A percentile compares a stretch with the other conserved stretches of the same genome.
Evolutionary conservation across 1,140 invertebrate genomes (phyloP).

Genomic region (Atta cephalotes): DNA sequence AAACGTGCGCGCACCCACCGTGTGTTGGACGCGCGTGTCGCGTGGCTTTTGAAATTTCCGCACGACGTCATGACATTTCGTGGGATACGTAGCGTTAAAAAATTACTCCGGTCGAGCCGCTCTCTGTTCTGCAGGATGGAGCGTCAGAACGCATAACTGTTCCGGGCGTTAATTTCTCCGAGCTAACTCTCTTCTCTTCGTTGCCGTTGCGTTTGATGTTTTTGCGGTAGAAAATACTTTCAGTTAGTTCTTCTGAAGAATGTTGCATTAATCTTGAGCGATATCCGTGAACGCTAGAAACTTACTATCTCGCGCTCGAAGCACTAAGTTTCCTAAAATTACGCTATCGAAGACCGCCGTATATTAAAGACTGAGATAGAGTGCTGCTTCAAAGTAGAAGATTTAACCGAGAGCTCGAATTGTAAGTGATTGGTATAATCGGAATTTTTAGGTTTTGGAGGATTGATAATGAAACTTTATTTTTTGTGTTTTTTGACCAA

Average conservation of each 20-base stretch:
- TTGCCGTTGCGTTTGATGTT: slow-evolving; percentile 29
- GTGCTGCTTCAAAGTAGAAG: not conserved
- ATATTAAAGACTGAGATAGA: slow-evolving; percentile 25
- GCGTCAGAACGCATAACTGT: slow-evolving; percentile 22
- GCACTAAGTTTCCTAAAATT: not conserved
- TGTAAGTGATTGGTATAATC: not conserved
- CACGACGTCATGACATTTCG: slow-evolving; percentile 27
- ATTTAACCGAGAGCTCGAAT: not conserved
- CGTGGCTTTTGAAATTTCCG: slow-evolving; percentile 54
- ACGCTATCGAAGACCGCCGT: slow-evolving; percentile 10
- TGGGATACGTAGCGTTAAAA: slow-evolving; percentile 52
- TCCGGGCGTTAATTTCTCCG: slow-evolving; percentile 50
- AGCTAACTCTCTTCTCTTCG: not conserved
- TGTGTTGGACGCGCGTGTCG: slow-evolving; percentile 44
- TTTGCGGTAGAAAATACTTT: slow-evolving; percentile 52
- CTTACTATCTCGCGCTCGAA: slow-evolving; percentile 7
- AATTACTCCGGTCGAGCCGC: slow-evolving; percentile 23
- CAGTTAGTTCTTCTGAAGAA: slow-evolving; percentile 44
- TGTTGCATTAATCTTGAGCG: slow-evolving; percentile 36
- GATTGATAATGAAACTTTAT: not conserved
- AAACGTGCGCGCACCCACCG: slow-evolving; percentile 17
- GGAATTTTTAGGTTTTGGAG: no score
- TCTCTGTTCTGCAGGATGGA: not conserved
- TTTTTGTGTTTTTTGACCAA: not conserved
- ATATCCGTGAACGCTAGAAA: slow-evolving; percentile 19